Conservation (phyloP, 2,888 invertebrate genomes). For the Aleiodes leptofemur region DNA sequence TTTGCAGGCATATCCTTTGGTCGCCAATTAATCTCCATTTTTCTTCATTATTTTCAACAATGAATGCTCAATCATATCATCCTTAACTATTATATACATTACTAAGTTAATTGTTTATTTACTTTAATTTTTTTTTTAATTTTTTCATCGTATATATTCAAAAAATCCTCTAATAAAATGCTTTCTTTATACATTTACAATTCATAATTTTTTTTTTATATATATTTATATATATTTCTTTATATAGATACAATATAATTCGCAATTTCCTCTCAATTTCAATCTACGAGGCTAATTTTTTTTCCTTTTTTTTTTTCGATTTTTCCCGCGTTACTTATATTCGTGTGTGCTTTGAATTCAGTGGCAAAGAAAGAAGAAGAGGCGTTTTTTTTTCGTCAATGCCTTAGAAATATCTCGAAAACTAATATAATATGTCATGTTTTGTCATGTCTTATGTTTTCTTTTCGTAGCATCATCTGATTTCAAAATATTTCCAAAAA, state of each 20-base stretch:
- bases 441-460: too few species aligned
- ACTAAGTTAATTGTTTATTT: constrained; percentile 37
- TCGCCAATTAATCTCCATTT: constrained; percentile 27
- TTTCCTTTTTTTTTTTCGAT: constrained; percentile 56
- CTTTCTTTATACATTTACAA: constrained; percentile 63
- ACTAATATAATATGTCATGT: too few species aligned
- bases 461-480: too few species aligned
- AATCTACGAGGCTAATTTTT: constrained; percentile 68
- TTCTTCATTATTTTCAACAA: constrained; percentile 39
- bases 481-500: too few species aligned
- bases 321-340: constrained; percentile 49
- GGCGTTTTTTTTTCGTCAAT: too few species aligned
- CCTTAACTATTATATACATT: constrained; percentile 36
- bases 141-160: constrained; percentile 52
- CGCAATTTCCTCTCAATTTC: constrained; percentile 59
- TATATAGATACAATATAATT: constrained; percentile 45
- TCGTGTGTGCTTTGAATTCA: too few species aligned
- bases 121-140: constrained; percentile 51
- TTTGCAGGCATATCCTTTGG: constrained; percentile 9
- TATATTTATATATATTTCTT: too few species aligned
- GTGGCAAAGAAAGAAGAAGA: too few species aligned
- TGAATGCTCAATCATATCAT: constrained; percentile 36
- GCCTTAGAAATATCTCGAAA: too few species aligned
- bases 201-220: constrained; percentile 29
- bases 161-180: constrained; percentile 66